Evolutionary conservation across 2,113 vertebrate species (phyloP), one percentile per base, ranked within the genome.

Genomic region (Fregata magnificens): DNA sequence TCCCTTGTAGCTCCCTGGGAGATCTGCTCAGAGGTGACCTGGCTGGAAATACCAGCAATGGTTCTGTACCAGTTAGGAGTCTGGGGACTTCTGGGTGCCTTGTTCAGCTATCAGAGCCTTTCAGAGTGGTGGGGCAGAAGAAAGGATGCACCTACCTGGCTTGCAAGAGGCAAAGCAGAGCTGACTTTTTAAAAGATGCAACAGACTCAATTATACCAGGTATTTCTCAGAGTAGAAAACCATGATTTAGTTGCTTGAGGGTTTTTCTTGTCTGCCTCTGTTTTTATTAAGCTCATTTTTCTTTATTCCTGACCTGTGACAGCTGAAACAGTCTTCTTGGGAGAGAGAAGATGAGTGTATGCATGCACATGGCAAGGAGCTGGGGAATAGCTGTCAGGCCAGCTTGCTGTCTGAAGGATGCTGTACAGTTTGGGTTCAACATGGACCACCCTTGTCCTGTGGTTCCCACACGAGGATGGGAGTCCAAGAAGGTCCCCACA

Each of bases 281-380:
- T 34, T 87, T 94, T 91, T 65, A 79, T 78, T 76, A 82, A 82
- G 52, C 34, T 79, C 18, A 19, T 96, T 88, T 96, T 82, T 91
- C 86, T 96, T 94, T 82, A 40, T 72, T 73, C 34, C 44, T 93
- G 56, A 72, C 50, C 44, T 65, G 36, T 93, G 65, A 79, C n/a
- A 63, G 56, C 38, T 89, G 77, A 69, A 87, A 28, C 9, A 32
- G 40, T 34, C 56, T 40, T 87, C 47, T 24, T 52, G 42, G 34
- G 50, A 71, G 55, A 58, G 49, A 47, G 61, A 45, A 28, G 29
- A 82, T 61, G 40, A 56, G 9, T 50, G 28, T 44, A 12, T 61
- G 6, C 6, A 9, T 5, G 26, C 29, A 38, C 6, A 4, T 14
- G 29, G 29, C 40, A 69, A 79, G 40, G 34, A 56, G 74, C 34